A percentile compares a stretch with the other conserved stretches of the same genome.
Conservation (phyloP, 2,797 vertebrate species). For the Siniperca scherzeri region DNA sequence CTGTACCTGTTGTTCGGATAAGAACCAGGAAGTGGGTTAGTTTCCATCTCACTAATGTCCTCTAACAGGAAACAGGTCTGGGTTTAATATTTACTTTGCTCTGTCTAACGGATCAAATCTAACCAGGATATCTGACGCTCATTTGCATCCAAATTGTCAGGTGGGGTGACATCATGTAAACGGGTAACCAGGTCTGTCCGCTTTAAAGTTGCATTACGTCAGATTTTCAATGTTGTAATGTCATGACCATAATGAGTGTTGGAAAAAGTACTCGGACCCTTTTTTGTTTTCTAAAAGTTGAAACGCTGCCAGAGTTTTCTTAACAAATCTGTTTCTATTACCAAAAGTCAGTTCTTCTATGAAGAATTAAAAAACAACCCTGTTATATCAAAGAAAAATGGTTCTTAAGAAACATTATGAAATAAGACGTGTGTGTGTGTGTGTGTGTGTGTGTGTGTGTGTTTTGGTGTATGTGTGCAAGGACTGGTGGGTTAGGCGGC, state of each 20-base stretch:
- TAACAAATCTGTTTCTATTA: not conserved
- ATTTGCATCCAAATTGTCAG: constrained; percentile 43
- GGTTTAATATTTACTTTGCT: constrained; percentile 34
- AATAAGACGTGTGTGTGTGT: not conserved
- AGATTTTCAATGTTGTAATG: not conserved
- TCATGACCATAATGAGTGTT: not conserved
- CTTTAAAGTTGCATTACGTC: constrained; percentile 15
- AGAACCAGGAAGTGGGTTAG: constrained; percentile 41
- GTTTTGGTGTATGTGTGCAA: not conserved
- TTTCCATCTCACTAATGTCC: constrained; percentile 23
- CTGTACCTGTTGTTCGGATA: constrained; percentile 27
- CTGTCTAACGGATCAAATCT: constrained; percentile 2
- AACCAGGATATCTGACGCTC: constrained; percentile 28
- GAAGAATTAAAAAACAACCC: too few species aligned
- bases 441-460: not conserved
- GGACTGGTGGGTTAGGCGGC: not conserved
- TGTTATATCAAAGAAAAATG: not conserved
- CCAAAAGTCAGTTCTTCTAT: not conserved
- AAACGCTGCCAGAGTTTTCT: not conserved
- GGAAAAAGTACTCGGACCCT: not conserved
- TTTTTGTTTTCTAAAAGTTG: not conserved
- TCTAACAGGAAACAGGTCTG: constrained; percentile 33
- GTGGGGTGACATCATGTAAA: not conserved
- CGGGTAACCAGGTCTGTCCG: not conserved
- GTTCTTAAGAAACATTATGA: not conserved